These are phyloP conservation scores for Eubasilissa regina DNA, from an alignment of 1,140 invertebrate species.

Conservation along the genomic window DNA sequence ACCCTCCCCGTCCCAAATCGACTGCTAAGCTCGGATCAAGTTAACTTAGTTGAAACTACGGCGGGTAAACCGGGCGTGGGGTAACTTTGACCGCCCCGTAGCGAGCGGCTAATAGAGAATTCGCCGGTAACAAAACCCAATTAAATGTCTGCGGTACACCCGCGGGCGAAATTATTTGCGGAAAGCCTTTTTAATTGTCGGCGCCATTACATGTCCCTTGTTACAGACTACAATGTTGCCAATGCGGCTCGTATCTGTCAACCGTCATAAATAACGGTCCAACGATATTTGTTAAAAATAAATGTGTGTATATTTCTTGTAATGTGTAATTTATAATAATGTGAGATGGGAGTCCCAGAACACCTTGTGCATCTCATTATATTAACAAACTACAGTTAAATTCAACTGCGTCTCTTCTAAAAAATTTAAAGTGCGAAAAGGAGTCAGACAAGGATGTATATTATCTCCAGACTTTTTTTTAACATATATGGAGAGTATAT, in stretches of 20 bases:
- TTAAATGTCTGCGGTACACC: slow-evolving; percentile 39
- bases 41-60: slow-evolving; percentile 30
- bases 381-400: too few relatives aligned
- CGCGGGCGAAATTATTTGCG: slow-evolving; percentile 33
- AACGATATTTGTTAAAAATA: too few relatives aligned
- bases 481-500: too few relatives aligned
- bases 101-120: slow-evolving; percentile 34
- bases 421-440: too few relatives aligned
- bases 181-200: slow-evolving; percentile 30
- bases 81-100: slow-evolving; percentile 17
- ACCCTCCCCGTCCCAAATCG: background rate
- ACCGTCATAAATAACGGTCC: slow-evolving; percentile 9
- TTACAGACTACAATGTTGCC: slow-evolving; percentile 18
- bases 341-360: too few relatives aligned
- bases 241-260: slow-evolving; percentile 12
- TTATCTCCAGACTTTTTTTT: too few relatives aligned
- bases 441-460: too few relatives aligned
- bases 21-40: slow-evolving; percentile 23
- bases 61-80: slow-evolving; percentile 12
- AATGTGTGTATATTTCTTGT: too few relatives aligned
- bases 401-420: too few relatives aligned
- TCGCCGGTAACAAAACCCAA: slow-evolving; percentile 42
- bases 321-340: too few relatives aligned
- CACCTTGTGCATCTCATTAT: too few relatives aligned
- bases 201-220: slow-evolving; percentile 32